A percentile compares a stretch with the other conserved stretches of the same genome.
These are phyloP conservation scores for Hydropsyche tenuis DNA, from an alignment of 1,140 invertebrate species.

Conservation along the genomic window DNA sequence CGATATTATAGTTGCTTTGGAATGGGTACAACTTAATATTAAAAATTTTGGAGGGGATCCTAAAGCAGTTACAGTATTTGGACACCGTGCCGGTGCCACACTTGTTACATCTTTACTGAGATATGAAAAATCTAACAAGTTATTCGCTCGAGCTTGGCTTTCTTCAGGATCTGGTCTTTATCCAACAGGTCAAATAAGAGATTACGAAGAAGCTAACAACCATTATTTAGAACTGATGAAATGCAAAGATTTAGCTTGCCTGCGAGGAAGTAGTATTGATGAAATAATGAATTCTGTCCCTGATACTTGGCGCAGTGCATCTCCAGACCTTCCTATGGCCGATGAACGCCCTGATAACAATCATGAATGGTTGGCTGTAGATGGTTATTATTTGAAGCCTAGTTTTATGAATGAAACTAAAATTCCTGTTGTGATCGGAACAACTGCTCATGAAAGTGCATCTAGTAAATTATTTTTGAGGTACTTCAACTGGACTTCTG, in stretches of 20 bases:
- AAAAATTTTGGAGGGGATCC: conserved; percentile 83
- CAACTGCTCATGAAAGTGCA: conserved; percentile 73
- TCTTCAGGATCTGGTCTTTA: conserved; percentile 74
- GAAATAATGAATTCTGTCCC: conserved; percentile 72
- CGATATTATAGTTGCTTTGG: conserved; percentile 77
- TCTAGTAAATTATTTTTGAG: conserved; percentile 64
- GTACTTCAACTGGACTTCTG: conserved; percentile 68
- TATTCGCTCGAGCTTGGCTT: conserved; percentile 76
- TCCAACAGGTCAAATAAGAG: conserved; percentile 66
- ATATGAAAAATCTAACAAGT: conserved; percentile 61
- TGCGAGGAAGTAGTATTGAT: conserved; percentile 66
- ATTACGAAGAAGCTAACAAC: conserved; percentile 68
- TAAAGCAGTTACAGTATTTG: conserved; percentile 77
- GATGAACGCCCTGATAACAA: conserved; percentile 64
- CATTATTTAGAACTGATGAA: conserved; percentile 65
- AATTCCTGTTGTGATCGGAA: conserved; percentile 69
- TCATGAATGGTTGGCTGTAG: conserved; percentile 78
- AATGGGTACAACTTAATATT: conserved; percentile 84
- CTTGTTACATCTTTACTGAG: conserved; percentile 72
- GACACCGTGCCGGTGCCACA: conserved; percentile 80
- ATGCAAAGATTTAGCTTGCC: conserved; percentile 65
- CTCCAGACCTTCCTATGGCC: conserved; percentile 65
- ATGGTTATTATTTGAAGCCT: conserved; percentile 70
- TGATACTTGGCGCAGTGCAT: conserved; percentile 70
- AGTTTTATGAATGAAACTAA: conserved; percentile 66